Conservation (phyloP, 2,888 invertebrate genomes). For the Caenorhabditis uteleia region DNA sequence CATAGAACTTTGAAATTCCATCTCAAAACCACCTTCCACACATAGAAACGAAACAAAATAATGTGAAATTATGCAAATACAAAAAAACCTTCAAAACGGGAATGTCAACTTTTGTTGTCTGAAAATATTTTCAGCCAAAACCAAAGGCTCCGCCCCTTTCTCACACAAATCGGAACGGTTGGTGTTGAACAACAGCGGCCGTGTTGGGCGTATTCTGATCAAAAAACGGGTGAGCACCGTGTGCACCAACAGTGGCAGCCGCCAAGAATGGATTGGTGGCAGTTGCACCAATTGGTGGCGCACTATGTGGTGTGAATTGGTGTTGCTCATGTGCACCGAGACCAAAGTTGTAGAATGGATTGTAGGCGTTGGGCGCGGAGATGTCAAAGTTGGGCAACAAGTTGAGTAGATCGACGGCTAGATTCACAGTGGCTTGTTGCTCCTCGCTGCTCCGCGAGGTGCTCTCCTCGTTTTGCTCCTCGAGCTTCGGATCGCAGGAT, state of each 20-base stretch:
- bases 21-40: too few relatives aligned
- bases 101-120: too few relatives aligned
- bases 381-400: constrained; percentile 27
- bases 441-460: too few relatives aligned
- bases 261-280: background rate
- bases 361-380: constrained; percentile 9
- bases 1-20: too few relatives aligned
- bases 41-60: too few relatives aligned
- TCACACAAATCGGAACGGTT: constrained; percentile 32
- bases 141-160: too few relatives aligned
- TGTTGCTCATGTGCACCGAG: background rate
- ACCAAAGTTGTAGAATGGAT: constrained; percentile 19
- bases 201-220: constrained; percentile 22
- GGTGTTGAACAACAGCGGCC: constrained; percentile 25
- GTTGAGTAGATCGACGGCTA: constrained; percentile 23
- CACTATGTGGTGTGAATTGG: constrained; percentile 18
- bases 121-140: too few relatives aligned
- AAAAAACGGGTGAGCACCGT: constrained; percentile 16
- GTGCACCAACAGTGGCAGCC: constrained; percentile 8
- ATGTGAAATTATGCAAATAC: too few relatives aligned
- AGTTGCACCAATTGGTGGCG: constrained; percentile 11
- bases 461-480: too few relatives aligned
- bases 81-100: too few relatives aligned
- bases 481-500: constrained; percentile 5
- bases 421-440: constrained; percentile 1